Percentiles rank a stretch among this genome's conserved stretches.
These are phyloP conservation scores for Xestia sexstrigata DNA, from an alignment of 2,888 invertebrate genomes.

Conservation along the genomic window DNA sequence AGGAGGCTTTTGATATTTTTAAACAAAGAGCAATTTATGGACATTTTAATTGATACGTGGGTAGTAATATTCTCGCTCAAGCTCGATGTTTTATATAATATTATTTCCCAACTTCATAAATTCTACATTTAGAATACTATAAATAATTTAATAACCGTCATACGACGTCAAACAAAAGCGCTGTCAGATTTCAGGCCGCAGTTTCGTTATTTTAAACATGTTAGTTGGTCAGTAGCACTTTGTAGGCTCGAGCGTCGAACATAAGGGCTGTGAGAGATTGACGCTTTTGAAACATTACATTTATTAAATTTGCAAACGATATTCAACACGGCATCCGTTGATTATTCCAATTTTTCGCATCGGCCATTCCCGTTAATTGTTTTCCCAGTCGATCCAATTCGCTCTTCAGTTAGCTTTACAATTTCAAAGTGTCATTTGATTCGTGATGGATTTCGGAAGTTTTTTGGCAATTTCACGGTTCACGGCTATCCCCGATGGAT, in stretches of 20 bases:
- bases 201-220: constrained; percentile 65
- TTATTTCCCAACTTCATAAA: constrained; percentile 5
- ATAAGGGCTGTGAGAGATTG: constrained; percentile 67
- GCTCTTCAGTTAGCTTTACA: constrained; percentile 88
- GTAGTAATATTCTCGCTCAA: neutral
- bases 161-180: constrained; percentile 54
- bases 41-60: neutral
- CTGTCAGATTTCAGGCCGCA: constrained; percentile 39
- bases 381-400: constrained; percentile 86
- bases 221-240: constrained; percentile 70
- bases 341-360: constrained; percentile 88
- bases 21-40: constrained; percentile 12
- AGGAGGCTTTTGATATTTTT: constrained; percentile 10
- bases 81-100: neutral
- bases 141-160: constrained; percentile 36
- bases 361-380: constrained; percentile 84
- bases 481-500: constrained; percentile 81
- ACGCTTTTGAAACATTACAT: constrained; percentile 80
- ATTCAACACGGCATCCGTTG: constrained; percentile 79
- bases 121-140: constrained; percentile 19
- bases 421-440: constrained; percentile 90
- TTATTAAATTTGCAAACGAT: constrained; percentile 79
- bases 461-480: constrained; percentile 89
- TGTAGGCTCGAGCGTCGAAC: constrained; percentile 56
- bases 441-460: constrained; percentile 88